Conservation (phyloP, 2,113 vertebrate species). For the Jacana jacana region DNA sequence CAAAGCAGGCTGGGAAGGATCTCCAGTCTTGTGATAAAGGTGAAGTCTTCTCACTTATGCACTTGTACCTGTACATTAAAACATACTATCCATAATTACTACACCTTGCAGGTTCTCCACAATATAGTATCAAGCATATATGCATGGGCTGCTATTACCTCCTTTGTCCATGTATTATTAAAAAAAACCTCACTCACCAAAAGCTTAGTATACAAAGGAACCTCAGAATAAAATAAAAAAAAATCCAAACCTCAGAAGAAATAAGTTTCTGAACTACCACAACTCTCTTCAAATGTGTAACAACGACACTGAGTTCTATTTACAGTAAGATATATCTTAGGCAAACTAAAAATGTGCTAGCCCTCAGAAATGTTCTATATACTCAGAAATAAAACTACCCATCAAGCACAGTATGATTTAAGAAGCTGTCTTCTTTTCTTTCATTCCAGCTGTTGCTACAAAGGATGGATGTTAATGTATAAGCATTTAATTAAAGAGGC, state of each 20-base stretch:
- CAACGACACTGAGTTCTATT: neutral
- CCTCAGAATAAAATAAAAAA: neutral
- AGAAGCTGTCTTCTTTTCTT: neutral
- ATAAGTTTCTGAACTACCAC: neutral
- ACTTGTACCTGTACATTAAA: neutral
- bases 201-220: neutral
- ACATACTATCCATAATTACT: constrained; percentile 16
- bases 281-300: neutral
- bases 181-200: neutral
- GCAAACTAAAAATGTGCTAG: neutral
- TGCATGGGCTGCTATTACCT: neutral
- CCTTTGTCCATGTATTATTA: neutral
- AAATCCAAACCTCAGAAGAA: neutral
- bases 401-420: neutral
- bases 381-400: neutral
- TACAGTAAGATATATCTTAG: neutral
- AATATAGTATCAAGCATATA: neutral
- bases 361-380: neutral
- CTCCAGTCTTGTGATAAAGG: neutral
- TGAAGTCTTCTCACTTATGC: neutral
- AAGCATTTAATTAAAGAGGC: neutral
- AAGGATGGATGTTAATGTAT: neutral
- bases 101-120: neutral
- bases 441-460: neutral
- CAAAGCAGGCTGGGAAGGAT: neutral